phyloP scores from a whole-genome alignment of 2,888 invertebrate genomes.

The Cancer borealis region DNA sequence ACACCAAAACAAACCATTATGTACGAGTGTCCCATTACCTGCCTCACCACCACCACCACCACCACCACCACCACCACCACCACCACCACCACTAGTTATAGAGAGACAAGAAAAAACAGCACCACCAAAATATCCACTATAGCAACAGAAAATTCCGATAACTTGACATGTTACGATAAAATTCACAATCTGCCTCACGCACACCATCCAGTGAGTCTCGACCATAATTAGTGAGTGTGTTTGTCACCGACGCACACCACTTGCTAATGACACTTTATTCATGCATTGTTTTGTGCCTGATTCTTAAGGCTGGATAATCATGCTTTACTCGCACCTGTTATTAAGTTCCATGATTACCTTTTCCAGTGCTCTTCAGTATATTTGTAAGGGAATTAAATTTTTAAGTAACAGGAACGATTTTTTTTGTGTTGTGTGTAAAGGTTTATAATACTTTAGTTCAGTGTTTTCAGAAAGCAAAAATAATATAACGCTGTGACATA shows the following conservation, averaged over 20 bases:
- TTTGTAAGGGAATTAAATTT: not conserved
- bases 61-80: not conserved
- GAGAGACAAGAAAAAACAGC: not conserved
- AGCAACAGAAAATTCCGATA: not conserved
- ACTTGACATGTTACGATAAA: no score
- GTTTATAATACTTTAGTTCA: not conserved
- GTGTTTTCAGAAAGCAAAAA: not conserved
- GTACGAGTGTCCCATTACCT: not conserved
- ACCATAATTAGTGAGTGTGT: no score
- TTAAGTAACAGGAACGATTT: not conserved
- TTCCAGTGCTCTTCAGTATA: no score
- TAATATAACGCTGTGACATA: not conserved
- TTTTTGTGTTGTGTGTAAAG: not conserved
- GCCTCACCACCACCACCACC: not conserved
- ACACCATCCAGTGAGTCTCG: not conserved
- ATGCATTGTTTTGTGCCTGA: not conserved
- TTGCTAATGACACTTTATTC: no score
- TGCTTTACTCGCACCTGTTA: not conserved
- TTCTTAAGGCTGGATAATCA: not conserved
- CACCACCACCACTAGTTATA: not conserved
- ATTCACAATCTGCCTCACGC: not conserved
- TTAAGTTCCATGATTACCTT: not conserved
- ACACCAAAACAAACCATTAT: not conserved
- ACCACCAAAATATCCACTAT: not conserved
- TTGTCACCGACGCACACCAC: no score